phyloP scores from a whole-genome alignment of 2,797 vertebrate species.

The Pristis pectinata region DNA sequence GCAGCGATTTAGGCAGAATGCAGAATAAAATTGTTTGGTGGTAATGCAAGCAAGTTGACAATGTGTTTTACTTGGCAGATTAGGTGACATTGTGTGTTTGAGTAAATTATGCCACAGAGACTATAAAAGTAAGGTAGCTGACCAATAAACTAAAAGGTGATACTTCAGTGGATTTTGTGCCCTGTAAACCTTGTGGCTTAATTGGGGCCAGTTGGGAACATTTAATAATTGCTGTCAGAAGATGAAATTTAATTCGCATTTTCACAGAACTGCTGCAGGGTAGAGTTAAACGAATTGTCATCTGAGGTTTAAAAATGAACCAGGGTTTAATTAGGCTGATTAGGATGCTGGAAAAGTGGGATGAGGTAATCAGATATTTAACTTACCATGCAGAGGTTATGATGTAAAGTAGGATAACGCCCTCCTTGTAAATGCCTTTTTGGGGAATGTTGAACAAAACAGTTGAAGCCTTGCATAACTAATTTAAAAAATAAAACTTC shows the following conservation, averaged over 20 bases:
- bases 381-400: slow-evolving; percentile 62
- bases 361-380: slow-evolving; percentile 74
- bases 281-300: slow-evolving; percentile 97
- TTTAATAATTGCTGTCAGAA: slow-evolving; percentile 99
- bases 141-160: slow-evolving; percentile 50
- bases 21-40: background rate
- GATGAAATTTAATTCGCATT: slow-evolving; percentile 99
- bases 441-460: background rate
- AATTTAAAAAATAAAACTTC: background rate
- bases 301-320: slow-evolving; percentile 95
- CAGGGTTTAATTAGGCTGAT: slow-evolving; percentile 99
- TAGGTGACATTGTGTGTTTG: background rate
- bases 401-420: slow-evolving; percentile 49
- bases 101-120: slow-evolving; percentile 4
- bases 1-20: background rate
- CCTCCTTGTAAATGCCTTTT: slow-evolving; percentile 41
- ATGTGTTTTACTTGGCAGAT: background rate
- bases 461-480: background rate
- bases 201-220: slow-evolving; percentile 97
- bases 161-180: slow-evolving; percentile 64
- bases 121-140: slow-evolving; percentile 39
- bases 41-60: background rate
- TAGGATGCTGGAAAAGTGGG: slow-evolving; percentile 73
- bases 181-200: slow-evolving; percentile 80
- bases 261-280: slow-evolving; percentile 91